phyloP scores from a whole-genome alignment of 2,113 vertebrate species.

The Phodopus roborovskii region DNA sequence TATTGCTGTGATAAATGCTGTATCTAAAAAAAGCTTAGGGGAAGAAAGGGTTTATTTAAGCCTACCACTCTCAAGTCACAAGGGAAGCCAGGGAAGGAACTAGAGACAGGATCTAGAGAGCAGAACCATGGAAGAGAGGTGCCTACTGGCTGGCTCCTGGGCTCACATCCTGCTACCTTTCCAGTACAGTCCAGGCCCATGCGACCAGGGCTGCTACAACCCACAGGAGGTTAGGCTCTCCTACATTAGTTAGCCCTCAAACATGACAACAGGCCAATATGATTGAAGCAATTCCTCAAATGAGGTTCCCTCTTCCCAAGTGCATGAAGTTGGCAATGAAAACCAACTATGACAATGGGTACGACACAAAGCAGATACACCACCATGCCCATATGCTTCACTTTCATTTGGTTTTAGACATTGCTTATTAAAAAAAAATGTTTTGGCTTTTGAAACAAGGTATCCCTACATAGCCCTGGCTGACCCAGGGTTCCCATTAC shows the following conservation, averaged over 20 bases:
- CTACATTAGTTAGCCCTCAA: neutral
- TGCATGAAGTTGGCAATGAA: too few relatives aligned
- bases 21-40: neutral
- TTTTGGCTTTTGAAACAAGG: neutral
- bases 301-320: neutral
- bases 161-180: neutral
- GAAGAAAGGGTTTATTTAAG: neutral
- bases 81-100: neutral
- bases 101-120: neutral
- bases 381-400: neutral
- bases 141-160: neutral
- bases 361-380: neutral
- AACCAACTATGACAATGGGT: neutral
- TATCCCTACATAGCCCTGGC: neutral
- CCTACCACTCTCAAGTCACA: neutral
- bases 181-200: neutral
- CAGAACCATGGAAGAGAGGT: neutral
- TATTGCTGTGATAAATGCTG: neutral
- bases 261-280: too few relatives aligned
- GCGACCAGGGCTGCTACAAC: neutral
- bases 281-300: neutral
- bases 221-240: neutral
- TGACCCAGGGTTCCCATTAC: neutral
- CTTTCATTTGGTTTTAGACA: constrained; percentile 38
- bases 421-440: neutral